Evolutionary conservation across 1,140 invertebrate species (phyloP).

Genomic region (Pseudomyrmex gracilis): DNA sequence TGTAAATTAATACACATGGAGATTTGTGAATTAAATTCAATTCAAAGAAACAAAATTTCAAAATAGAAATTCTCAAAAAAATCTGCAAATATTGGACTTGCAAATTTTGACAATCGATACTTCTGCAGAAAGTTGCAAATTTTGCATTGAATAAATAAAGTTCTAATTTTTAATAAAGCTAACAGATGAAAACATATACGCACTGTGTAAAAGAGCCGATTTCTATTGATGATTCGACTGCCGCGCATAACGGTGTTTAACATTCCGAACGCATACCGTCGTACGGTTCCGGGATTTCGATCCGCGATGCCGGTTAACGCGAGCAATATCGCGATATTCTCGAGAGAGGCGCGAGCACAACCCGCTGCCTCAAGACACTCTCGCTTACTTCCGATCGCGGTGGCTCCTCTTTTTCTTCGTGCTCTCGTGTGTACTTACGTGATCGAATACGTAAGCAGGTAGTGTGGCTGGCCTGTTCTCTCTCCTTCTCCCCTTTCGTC

Average conservation of each 20-base stretch:
- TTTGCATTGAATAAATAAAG: too few species aligned
- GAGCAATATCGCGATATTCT: constrained; percentile 65
- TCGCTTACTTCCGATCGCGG: constrained; percentile 62
- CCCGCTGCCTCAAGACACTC: constrained; percentile 43
- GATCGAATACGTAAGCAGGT: constrained; percentile 75
- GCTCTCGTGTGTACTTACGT: constrained; percentile 70
- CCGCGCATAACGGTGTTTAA: constrained; percentile 49
- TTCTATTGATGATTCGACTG: constrained; percentile 23
- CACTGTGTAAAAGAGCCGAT: not conserved
- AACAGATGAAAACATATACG: not conserved
- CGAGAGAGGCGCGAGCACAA: constrained; percentile 21
- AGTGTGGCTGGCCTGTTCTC: constrained; percentile 55
- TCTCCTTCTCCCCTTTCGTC: not conserved
- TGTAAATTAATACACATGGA: too few species aligned
- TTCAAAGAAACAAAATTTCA: not conserved
- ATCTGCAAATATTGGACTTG: too few species aligned
- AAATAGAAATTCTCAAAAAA: not conserved
- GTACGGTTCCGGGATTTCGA: constrained; percentile 66
- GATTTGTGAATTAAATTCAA: too few species aligned
- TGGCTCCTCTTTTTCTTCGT: constrained; percentile 55
- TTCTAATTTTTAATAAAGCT: not conserved
- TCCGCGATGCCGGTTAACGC: constrained; percentile 63
- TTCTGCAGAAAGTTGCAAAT: too few species aligned
- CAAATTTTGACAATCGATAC: too few species aligned
- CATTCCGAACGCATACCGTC: constrained; percentile 58